phyloP scores from a whole-genome alignment of 2,888 invertebrate species.

The Syrphus vitripennis region DNA sequence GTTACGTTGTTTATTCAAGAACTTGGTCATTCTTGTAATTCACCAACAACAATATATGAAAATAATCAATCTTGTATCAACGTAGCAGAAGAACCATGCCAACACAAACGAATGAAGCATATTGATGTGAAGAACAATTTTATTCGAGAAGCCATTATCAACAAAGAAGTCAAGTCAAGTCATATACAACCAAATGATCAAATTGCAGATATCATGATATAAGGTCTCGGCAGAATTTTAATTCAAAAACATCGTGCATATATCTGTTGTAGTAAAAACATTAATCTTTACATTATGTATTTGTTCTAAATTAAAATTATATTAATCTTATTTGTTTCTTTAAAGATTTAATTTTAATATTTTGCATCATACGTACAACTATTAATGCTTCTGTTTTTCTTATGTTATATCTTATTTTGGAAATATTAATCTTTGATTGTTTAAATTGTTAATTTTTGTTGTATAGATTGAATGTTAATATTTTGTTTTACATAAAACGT shows the following conservation, averaged over 20 bases:
- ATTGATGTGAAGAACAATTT: constrained; percentile 48
- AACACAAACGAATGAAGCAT: constrained; percentile 55
- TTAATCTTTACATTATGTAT: no score
- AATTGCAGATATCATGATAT: not conserved
- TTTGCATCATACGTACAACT: no score
- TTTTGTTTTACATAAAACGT: no score
- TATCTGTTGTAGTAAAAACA: not conserved
- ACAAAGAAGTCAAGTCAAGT: not conserved
- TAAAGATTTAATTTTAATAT: no score
- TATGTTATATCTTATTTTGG: no score
- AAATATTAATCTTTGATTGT: no score
- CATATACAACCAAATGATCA: not conserved
- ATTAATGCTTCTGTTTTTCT: no score
- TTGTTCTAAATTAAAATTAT: no score
- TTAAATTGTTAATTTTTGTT: no score
- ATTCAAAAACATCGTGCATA: not conserved
- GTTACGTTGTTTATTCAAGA: no score
- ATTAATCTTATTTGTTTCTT: no score
- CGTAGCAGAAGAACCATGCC: constrained; percentile 12
- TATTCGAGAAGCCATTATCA: constrained; percentile 14
- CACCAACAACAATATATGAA: not conserved
- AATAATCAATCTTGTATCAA: not conserved
- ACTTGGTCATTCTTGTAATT: not conserved
- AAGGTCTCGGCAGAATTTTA: not conserved
- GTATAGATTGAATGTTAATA: no score